A percentile compares a stretch with the other conserved stretches of the same genome.
Conservation (phyloP, 2,888 invertebrate genomes). For the Ditula angustiorana region DNA sequence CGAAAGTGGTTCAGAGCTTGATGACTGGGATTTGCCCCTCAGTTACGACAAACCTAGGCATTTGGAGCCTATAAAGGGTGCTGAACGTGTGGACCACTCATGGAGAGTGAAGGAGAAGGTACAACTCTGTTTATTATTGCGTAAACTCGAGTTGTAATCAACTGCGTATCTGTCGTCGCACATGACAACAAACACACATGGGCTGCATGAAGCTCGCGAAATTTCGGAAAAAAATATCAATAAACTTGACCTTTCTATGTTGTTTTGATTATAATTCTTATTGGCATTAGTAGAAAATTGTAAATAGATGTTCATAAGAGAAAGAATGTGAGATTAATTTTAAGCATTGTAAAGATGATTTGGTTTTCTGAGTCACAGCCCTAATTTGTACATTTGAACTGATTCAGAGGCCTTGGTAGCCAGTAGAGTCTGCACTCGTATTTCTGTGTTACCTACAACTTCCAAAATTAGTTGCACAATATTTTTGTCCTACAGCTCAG, state of each 20-base stretch:
- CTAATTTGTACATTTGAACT: neutral
- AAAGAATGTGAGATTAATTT: neutral
- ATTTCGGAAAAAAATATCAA: slow-evolving; percentile 19
- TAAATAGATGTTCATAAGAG: neutral
- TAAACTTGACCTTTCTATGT: slow-evolving; percentile 1
- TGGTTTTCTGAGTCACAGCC: neutral
- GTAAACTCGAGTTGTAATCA: slow-evolving; percentile 46
- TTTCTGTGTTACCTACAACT: too few species aligned
- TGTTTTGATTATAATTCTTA: neutral
- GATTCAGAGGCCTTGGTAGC: neutral
- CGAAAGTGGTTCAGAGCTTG: slow-evolving; percentile 75
- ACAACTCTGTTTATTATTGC: slow-evolving; percentile 48
- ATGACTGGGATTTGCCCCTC: slow-evolving; percentile 89
- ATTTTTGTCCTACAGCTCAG: too few species aligned
- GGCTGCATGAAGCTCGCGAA: slow-evolving; percentile 13
- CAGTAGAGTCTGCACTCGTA: neutral
- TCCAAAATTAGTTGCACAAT: too few species aligned
- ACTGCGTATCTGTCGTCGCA: slow-evolving; percentile 58
- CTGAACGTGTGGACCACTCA: slow-evolving; percentile 90
- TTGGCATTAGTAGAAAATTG: neutral
- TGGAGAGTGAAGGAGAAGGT: slow-evolving; percentile 98
- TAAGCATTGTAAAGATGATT: neutral
- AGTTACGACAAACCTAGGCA: slow-evolving; percentile 90
- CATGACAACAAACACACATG: slow-evolving; percentile 81
- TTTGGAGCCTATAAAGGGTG: slow-evolving; percentile 75